Base-by-base conservation (phyloP, 2,888 invertebrate genomes). In the Panopea generosa region DNA sequence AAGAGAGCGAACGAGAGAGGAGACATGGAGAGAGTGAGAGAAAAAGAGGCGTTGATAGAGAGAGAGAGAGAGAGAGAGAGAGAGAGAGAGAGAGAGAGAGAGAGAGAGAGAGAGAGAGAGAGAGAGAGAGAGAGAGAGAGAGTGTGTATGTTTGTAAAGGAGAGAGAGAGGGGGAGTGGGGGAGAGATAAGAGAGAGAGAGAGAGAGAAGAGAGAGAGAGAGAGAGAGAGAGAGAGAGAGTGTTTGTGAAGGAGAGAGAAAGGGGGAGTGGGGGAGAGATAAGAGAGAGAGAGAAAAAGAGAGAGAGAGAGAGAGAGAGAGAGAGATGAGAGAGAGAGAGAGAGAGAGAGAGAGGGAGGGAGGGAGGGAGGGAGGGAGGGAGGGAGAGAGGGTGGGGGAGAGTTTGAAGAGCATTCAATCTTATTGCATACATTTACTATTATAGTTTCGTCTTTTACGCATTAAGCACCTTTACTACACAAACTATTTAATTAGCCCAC, bases 291-390 rank as follows among this genome's bases (percentile, higher is more conserved):
- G 40, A 16, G 40, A 40, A 16, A 16, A 40, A 16, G 40, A 40
- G 40, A 16, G 40, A 40, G 40, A 16, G 40, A 40, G n/a, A n/a
- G 33, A 20, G 50, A 16, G 9, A 53, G 49, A 47, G 66, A 33
- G 45, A n/a, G n/a, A n/a, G n/a, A n/a, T n/a, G n/a, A n/a, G n/a
- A n/a, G n/a, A n/a, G n/a, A n/a, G n/a, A n/a, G 45, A 14, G 50
- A 18, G 20, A 20, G 50, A 18, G 50, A 20, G 50, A 52, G 62
- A 16, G n/a, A 63, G 38, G 62, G 50, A 2, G 55, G 50, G 27
- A 29, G 72, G 49, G 50, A 20, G 50, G 50, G 50, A 20, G 50
- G 50, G 50, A 43, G 33, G 40, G 40, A 18, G 40, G 20, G 33
- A 18, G 40, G 59, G 33, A 18, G 20, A 16, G 33, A 20, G 50